Evolutionary conservation across 2,113 vertebrate species (phyloP).

Genomic region (Myiozetetes cayanensis): DNA sequence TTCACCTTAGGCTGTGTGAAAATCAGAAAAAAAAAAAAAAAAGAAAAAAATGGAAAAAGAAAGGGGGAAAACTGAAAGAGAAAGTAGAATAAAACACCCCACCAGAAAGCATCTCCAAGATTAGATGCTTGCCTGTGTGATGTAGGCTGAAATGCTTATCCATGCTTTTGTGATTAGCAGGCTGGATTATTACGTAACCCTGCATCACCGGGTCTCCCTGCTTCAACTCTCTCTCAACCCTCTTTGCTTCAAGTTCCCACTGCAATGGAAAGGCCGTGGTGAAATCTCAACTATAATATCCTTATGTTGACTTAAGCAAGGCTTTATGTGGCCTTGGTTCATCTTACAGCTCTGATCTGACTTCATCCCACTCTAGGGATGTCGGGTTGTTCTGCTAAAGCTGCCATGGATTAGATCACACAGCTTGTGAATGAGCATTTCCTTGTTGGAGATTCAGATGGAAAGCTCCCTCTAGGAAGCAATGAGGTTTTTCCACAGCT

Average conservation of each 20-base stretch:
- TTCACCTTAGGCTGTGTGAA: neutral
- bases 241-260: slow-evolving; percentile 34
- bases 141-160: slow-evolving; percentile 62
- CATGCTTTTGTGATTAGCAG: slow-evolving; percentile 67
- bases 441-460: slow-evolving; percentile 7
- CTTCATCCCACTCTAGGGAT: slow-evolving; percentile 53
- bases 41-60: too few relatives aligned
- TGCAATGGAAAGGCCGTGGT: neutral
- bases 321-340: slow-evolving; percentile 40
- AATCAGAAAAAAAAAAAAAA: neutral
- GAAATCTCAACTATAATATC: slow-evolving; percentile 64
- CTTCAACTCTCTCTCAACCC: slow-evolving; percentile 42
- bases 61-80: neutral
- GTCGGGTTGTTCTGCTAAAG: slow-evolving; percentile 41
- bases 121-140: neutral
- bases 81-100: neutral
- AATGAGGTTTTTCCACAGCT: neutral
- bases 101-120: slow-evolving; percentile 33
- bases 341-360: slow-evolving; percentile 54
- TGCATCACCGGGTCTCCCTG: neutral
- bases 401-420: slow-evolving; percentile 41
- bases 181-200: slow-evolving; percentile 63
- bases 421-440: slow-evolving; percentile 7
- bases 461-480: slow-evolving; percentile 39
- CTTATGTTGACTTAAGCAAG: slow-evolving; percentile 65